Evolutionary conservation across 2,797 vertebrate species (phyloP).

Genomic region (Phalanger gymnotis): DNA sequence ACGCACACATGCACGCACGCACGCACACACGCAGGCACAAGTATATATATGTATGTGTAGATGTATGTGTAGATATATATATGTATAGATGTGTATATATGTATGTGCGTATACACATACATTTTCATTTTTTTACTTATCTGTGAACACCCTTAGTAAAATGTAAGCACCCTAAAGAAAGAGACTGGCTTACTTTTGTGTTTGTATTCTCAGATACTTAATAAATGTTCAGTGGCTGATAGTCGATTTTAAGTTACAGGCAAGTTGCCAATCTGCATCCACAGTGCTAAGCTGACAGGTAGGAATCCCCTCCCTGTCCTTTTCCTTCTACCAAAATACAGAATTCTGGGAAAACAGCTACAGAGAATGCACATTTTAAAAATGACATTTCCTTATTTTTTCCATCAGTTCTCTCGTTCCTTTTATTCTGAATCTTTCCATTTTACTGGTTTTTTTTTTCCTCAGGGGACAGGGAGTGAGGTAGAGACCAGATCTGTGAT

Average conservation of each 20-base stretch:
- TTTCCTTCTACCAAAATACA: not conserved
- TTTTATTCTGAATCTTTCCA: conserved; percentile 16
- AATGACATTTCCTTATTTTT: conserved; percentile 6
- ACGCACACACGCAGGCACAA: too few relatives aligned
- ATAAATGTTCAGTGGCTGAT: not conserved
- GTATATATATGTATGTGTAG: too few relatives aligned
- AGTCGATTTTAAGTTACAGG: not conserved
- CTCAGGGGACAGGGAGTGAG: not conserved
- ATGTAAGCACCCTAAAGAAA: not conserved
- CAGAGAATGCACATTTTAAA: not conserved
- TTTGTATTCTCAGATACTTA: not conserved
- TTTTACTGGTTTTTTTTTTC: conserved; percentile 10
- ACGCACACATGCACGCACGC: too few relatives aligned
- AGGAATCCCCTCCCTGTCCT: not conserved
- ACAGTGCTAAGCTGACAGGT: not conserved
- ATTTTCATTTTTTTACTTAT: not conserved
- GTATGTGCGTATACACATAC: not conserved
- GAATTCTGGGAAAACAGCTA: not conserved
- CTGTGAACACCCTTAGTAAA: not conserved
- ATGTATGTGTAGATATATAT: too few relatives aligned
- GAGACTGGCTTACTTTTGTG: not conserved
- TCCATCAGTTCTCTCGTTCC: not conserved
- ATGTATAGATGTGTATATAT: too few relatives aligned
- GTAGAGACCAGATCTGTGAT: not conserved
- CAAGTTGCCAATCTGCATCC: not conserved